Percentiles rank a stretch among this genome's conserved stretches.
These are phyloP conservation scores for Mimas tiliae DNA, from an alignment of 2,888 invertebrate species.

Conservation along the genomic window DNA sequence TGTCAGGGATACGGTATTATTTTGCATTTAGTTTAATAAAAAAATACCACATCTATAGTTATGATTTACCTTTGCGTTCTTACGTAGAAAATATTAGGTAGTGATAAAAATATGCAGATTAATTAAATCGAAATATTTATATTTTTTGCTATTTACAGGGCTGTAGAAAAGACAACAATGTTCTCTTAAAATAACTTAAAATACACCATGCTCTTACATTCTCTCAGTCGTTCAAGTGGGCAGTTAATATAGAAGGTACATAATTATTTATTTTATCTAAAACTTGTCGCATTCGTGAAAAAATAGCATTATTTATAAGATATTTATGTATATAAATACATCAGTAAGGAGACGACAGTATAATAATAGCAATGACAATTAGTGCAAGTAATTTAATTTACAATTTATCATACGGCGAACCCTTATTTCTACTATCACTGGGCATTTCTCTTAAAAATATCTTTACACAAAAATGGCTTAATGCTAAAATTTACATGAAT, in stretches of 20 bases:
- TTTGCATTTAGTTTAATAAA: conserved; percentile 5
- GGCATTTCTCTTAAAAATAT: conserved; percentile 72
- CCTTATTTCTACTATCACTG: conserved; percentile 83
- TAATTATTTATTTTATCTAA: conserved; percentile 38
- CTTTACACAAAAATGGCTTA: conserved; percentile 53
- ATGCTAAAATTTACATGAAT: conserved; percentile 64
- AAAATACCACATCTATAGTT: background rate
- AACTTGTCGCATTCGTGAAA: conserved; percentile 63
- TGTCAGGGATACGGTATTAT: conserved; percentile 23
- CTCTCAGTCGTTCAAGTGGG: conserved; percentile 73
- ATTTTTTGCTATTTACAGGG: conserved; percentile 78
- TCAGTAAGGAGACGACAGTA: conserved; percentile 67
- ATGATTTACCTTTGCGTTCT: background rate
- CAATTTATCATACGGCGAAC: conserved; percentile 57
- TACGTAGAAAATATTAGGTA: background rate
- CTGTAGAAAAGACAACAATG: conserved; percentile 81
- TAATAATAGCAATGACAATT: conserved; percentile 34
- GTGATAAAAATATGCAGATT: conserved; percentile 34
- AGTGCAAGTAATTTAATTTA: conserved; percentile 55
- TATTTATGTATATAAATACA: conserved; percentile 56
- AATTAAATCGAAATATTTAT: conserved; percentile 68
- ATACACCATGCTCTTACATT: conserved; percentile 68
- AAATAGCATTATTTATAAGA: conserved; percentile 68
- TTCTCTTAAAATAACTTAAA: conserved; percentile 76
- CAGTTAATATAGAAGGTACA: conserved; percentile 50